phyloP scores from a whole-genome alignment of 2,888 invertebrate genomes.

The Lagria hirta region DNA sequence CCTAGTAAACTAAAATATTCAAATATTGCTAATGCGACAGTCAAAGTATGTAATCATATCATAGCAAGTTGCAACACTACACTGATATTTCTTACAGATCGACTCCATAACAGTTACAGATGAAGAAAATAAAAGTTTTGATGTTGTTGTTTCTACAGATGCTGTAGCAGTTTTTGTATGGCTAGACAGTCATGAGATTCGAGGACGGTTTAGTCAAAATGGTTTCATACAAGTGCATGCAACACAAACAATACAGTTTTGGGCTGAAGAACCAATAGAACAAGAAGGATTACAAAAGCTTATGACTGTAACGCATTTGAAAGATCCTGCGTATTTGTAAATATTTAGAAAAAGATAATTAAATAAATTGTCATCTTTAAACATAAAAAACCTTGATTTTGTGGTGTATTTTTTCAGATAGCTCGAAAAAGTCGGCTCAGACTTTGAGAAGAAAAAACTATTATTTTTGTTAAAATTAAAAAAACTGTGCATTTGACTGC shows the following conservation, averaged over 20 bases:
- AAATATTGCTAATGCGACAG: constrained; percentile 58
- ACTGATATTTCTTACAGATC: constrained; percentile 6
- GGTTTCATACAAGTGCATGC: constrained; percentile 59
- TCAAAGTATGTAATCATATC: constrained; percentile 20
- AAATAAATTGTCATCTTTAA: too few relatives aligned
- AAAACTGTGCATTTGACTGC: too few relatives aligned
- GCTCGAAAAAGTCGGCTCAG: too few relatives aligned
- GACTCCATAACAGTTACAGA: constrained; percentile 27
- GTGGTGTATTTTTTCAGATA: too few relatives aligned
- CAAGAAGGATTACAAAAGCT: constrained; percentile 33
- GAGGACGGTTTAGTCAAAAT: constrained; percentile 74
- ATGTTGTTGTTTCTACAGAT: constrained; percentile 55
- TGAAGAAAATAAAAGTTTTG: constrained; percentile 32
- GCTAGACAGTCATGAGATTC: constrained; percentile 59
- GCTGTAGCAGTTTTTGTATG: constrained; percentile 69
- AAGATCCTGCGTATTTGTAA: constrained; percentile 22
- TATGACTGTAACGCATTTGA: constrained; percentile 44
- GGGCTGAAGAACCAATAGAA: constrained; percentile 32
- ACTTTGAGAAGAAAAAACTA: too few relatives aligned
- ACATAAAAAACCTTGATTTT: too few relatives aligned
- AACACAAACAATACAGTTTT: constrained; percentile 39
- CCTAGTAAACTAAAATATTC: constrained; percentile 62
- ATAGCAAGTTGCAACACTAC: not conserved
- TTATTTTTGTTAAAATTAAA: too few relatives aligned
- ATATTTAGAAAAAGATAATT: too few relatives aligned